A percentile compares a stretch with the other conserved stretches of the same genome.
These are phyloP conservation scores for Notothenia coriiceps DNA, from an alignment of 2,113 vertebrate species.

Conservation along the genomic window DNA sequence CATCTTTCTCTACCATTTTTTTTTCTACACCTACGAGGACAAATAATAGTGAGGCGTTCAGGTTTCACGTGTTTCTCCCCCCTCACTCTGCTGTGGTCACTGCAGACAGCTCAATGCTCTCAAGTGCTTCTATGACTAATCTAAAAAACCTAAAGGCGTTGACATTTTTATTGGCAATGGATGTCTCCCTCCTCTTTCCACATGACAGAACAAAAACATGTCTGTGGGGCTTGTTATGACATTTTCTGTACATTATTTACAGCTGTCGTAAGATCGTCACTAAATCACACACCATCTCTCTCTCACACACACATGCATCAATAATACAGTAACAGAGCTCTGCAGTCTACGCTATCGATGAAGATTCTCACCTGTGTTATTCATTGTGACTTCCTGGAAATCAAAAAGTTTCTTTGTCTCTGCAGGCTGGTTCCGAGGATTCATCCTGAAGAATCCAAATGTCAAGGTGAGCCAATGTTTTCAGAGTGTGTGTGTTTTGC, in stretches of 20 bases:
- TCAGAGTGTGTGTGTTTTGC: background rate
- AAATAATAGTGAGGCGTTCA: background rate
- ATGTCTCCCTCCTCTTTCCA: background rate
- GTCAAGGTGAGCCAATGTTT: slow-evolving; percentile 89
- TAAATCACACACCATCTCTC: background rate
- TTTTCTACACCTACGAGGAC: background rate
- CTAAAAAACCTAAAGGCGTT: background rate
- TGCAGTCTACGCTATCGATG: background rate
- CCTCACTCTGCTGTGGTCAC: background rate
- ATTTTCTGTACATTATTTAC: background rate
- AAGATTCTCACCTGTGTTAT: background rate
- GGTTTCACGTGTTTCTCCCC: background rate
- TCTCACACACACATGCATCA: background rate
- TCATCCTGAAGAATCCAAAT: slow-evolving; percentile 96
- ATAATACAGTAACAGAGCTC: background rate
- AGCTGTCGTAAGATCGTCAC: background rate
- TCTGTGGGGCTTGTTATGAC: background rate
- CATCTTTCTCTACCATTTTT: background rate
- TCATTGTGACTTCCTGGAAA: background rate
- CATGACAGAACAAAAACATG: background rate
- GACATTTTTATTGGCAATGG: slow-evolving; percentile 8
- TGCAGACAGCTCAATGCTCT: slow-evolving; percentile 17
- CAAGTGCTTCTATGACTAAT: background rate
- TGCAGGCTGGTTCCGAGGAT: slow-evolving; percentile 98
- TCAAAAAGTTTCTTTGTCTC: slow-evolving; percentile 62